Percentiles rank a stretch among this genome's conserved stretches.
Evolutionary conservation across 2,113 vertebrate species (phyloP).

Genomic region (Tenrec ecaudatus): DNA sequence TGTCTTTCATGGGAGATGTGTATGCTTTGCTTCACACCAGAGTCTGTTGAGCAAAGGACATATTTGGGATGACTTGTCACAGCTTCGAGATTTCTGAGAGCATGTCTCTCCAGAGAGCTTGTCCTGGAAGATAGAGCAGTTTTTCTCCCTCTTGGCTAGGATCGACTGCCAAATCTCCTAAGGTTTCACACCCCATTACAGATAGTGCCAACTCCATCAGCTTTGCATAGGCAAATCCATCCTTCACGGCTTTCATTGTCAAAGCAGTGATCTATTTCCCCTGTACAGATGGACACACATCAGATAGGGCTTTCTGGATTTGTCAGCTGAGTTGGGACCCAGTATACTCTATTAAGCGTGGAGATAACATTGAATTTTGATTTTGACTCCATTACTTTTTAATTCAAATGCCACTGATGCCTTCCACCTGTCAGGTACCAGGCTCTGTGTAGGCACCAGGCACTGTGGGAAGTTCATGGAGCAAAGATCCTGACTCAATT

Average conservation of each 20-base stretch:
- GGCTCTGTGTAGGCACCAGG: neutral
- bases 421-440: neutral
- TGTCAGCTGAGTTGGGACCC: neutral
- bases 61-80: slow-evolving; percentile 39
- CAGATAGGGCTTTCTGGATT: neutral
- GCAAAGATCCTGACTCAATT: neutral
- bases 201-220: neutral
- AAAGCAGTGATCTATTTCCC: neutral
- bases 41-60: slow-evolving; percentile 12
- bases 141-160: neutral
- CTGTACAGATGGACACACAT: neutral
- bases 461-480: neutral
- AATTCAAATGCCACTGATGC: neutral
- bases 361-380: neutral
- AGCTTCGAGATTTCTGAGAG: slow-evolving; percentile 29
- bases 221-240: neutral
- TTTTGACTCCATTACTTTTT: neutral
- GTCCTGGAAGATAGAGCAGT: slow-evolving; percentile 8
- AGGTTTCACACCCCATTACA: neutral
- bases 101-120: slow-evolving; percentile 25
- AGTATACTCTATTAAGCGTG: neutral
- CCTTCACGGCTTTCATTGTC: neutral
- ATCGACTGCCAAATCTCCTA: slow-evolving; percentile 3
- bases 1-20: neutral
- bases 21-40: slow-evolving; percentile 30